These are phyloP conservation scores for Lagopus leucura DNA, from an alignment of 2,113 vertebrate species.

Conservation along the genomic window DNA sequence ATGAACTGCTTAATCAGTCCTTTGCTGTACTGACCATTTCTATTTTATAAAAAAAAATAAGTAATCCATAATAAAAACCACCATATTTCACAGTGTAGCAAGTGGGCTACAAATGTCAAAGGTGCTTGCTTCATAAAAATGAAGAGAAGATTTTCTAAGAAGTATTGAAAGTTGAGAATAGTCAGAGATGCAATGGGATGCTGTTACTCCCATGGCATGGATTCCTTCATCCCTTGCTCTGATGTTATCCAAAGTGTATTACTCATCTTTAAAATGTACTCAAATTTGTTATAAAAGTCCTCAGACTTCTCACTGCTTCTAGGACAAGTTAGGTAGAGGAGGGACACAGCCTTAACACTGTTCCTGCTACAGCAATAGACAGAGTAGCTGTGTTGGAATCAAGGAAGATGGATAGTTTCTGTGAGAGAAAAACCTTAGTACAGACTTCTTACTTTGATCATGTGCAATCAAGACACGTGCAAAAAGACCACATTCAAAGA, in stretches of 20 bases:
- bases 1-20: not conserved
- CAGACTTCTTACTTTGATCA: not conserved
- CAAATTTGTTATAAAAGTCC: not conserved
- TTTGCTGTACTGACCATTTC: not conserved
- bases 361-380: not conserved
- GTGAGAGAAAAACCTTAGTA: not conserved
- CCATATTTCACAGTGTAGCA: not conserved
- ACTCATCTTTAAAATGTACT: not conserved
- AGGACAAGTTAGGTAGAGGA: not conserved
- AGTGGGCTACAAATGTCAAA: not conserved
- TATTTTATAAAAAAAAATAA: not conserved
- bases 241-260: not conserved
- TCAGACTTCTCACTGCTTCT: not conserved
- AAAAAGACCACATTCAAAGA: not conserved
- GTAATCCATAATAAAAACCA: not conserved
- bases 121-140: not conserved
- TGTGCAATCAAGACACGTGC: not conserved
- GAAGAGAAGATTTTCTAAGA: not conserved
- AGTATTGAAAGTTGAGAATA: not conserved
- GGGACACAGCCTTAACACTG: not conserved
- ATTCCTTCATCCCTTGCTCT: not conserved
- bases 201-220: not conserved
- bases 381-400: not conserved
- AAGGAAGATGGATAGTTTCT: not conserved
- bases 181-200: not conserved